Percentiles rank a stretch among this genome's conserved stretches.
phyloP scores from a whole-genome alignment of 2,113 vertebrate genomes.

The Callipepla squamata region DNA sequence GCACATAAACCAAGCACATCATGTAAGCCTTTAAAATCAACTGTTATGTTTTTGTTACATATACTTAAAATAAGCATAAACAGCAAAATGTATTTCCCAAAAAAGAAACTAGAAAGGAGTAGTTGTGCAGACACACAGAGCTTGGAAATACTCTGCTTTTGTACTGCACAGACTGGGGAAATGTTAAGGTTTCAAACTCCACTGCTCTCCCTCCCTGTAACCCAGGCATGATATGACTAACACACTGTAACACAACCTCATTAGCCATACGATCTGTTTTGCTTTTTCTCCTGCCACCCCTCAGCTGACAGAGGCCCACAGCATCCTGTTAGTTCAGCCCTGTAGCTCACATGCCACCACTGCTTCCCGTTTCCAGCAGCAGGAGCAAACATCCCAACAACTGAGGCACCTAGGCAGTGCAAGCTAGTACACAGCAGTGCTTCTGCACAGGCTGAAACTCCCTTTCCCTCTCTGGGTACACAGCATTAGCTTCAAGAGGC shows the following conservation, averaged over 20 bases:
- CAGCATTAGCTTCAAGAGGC: not conserved
- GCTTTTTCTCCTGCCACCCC: not conserved
- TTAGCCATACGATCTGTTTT: not conserved
- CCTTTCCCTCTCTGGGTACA: fast-evolving
- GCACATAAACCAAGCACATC: not conserved
- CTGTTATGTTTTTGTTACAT: too few relatives aligned
- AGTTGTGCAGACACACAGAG: fast-evolving
- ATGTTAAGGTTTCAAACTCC: not conserved
- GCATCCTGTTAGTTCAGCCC: not conserved
- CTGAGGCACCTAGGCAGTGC: not conserved
- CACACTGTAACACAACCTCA: not conserved
- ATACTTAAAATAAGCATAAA: not conserved
- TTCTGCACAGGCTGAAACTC: not conserved
- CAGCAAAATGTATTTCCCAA: not conserved
- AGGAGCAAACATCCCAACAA: not conserved
- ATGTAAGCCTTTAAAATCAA: not conserved
- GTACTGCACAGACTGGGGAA: not conserved
- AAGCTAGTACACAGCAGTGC: not conserved
- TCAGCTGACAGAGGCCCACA: not conserved
- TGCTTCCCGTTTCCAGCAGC: fast-evolving
- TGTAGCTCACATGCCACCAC: not conserved
- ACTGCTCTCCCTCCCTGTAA: not conserved
- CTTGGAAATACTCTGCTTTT: not conserved
- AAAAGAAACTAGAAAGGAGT: not conserved
- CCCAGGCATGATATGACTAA: not conserved